Conservation (phyloP, 2,797 vertebrate species). For the Sebastes oblongus region DNA sequence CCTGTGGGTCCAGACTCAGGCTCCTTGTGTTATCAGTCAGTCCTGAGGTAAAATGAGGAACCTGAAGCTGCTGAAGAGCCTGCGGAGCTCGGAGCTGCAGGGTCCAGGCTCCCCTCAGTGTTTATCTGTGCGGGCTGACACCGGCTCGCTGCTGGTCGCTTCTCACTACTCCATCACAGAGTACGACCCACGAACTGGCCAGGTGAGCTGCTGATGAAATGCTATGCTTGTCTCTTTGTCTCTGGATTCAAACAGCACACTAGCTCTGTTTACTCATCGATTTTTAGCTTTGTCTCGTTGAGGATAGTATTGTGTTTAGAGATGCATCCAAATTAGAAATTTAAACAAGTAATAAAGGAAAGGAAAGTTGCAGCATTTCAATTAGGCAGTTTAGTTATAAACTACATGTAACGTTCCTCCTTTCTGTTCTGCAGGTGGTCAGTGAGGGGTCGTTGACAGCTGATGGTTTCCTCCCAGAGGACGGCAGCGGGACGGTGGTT, state of each 20-base stretch:
- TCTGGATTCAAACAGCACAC: too few species aligned
- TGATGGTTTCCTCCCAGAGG: constrained; percentile 86
- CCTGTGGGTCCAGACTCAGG: neutral
- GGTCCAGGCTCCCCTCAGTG: constrained; percentile 81
- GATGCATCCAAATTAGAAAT: neutral
- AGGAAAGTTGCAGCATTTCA: neutral
- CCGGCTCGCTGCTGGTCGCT: constrained; percentile 81
- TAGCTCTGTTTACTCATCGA: neutral
- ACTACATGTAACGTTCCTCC: neutral
- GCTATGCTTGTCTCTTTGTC: neutral
- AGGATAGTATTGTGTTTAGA: neutral
- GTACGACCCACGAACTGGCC: constrained; percentile 75
- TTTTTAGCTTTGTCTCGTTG: neutral
- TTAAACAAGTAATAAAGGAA: neutral
- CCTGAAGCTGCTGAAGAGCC: constrained; percentile 84
- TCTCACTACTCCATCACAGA: constrained; percentile 85
- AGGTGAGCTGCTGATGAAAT: constrained; percentile 73
- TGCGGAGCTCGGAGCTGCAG: constrained; percentile 70
- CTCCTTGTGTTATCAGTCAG: neutral
- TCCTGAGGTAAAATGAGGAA: constrained; percentile 86
- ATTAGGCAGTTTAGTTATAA: neutral
- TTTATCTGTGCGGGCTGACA: constrained; percentile 79
- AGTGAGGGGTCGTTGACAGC: constrained; percentile 84
- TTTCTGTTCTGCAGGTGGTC: constrained; percentile 77
- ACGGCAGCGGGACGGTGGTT: constrained; percentile 86